Evolutionary conservation across 2,797 vertebrate genomes (phyloP).

Genomic region (Tapera naevia): DNA sequence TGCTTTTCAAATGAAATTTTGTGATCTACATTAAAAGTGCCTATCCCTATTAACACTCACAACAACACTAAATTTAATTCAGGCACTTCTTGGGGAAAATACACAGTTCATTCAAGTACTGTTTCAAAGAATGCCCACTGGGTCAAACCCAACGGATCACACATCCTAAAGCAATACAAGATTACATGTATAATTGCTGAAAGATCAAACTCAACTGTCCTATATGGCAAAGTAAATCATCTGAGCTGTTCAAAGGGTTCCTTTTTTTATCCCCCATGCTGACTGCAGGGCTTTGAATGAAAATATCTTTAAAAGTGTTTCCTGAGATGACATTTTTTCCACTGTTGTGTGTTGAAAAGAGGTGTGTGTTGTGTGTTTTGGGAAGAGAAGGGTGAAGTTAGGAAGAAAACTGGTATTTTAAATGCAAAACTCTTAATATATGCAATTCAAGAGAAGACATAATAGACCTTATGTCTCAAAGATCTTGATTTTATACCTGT

Average conservation of each 20-base stretch:
- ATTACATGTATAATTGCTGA: not conserved
- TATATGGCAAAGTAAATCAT: not conserved
- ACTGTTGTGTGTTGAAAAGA: not conserved
- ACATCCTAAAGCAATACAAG: not conserved
- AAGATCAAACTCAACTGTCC: constrained; percentile 6
- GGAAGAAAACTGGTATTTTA: not conserved
- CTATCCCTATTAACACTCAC: not conserved
- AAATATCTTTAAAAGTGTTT: not conserved
- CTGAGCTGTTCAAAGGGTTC: not conserved
- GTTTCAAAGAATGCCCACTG: not conserved
- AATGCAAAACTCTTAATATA: not conserved
- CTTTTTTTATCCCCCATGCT: not conserved
- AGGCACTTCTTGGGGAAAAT: not conserved
- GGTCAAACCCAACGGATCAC: not conserved
- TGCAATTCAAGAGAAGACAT: not conserved
- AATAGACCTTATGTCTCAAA: not conserved
- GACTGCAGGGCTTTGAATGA: not conserved
- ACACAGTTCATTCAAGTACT: not conserved
- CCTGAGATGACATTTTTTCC: not conserved
- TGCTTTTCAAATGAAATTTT: not conserved
- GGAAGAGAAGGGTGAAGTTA: not conserved
- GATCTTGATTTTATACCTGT: not conserved
- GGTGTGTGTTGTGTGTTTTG: not conserved
- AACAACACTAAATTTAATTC: not conserved
- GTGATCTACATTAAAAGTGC: not conserved